A percentile compares a stretch with the other conserved stretches of the same genome.
Conservation (phyloP, 2,888 invertebrate genomes). For the Periphyllus acericola region DNA sequence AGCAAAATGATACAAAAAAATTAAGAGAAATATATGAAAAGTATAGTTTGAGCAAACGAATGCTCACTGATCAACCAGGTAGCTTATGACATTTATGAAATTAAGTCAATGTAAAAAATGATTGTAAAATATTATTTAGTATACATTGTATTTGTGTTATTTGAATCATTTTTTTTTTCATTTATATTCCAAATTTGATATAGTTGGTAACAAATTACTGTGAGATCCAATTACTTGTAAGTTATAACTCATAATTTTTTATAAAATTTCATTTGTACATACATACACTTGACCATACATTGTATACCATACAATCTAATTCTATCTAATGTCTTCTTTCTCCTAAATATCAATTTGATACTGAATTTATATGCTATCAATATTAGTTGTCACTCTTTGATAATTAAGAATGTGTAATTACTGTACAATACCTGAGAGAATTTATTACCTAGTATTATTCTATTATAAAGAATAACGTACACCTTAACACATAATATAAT, state of each 20-base stretch:
- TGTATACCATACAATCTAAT: too few species aligned
- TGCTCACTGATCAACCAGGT: constrained; percentile 70
- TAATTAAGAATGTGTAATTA: too few species aligned
- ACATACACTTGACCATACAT: too few species aligned
- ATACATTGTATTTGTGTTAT: background rate
- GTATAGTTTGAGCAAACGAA: constrained; percentile 77
- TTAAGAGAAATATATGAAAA: constrained; percentile 87
- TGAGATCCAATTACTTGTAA: background rate
- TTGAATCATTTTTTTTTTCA: background rate
- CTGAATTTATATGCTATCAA: too few species aligned
- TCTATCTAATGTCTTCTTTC: too few species aligned
- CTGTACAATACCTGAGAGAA: too few species aligned
- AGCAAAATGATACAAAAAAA: constrained; percentile 87
- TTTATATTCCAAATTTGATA: background rate
- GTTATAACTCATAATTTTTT: constrained; percentile 4
- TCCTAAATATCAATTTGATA: too few species aligned
- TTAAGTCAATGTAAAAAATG: background rate
- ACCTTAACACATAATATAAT: too few species aligned
- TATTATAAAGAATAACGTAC: too few species aligned
- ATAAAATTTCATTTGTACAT: too few species aligned
- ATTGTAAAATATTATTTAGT: background rate
- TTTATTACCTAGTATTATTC: too few species aligned
- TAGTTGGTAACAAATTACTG: background rate
- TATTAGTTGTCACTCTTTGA: too few species aligned
- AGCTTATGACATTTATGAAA: constrained; percentile 70